These are phyloP conservation scores for Thera britannica DNA, from an alignment of 2,888 invertebrate species.

Conservation along the genomic window DNA sequence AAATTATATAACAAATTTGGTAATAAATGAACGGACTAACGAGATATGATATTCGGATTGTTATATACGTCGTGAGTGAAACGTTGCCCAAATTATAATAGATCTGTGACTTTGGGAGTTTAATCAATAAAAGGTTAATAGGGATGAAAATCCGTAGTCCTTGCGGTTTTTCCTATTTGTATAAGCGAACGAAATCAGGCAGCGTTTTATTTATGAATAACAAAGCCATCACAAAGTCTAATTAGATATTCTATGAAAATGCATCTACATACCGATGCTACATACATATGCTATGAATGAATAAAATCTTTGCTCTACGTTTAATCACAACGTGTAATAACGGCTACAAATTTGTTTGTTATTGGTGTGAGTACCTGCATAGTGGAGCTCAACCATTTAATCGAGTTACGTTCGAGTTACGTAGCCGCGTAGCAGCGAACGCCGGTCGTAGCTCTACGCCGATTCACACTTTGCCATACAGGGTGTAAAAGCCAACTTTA, in stretches of 20 bases:
- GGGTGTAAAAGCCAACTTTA: neutral
- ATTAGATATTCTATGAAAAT: neutral
- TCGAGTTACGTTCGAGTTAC: neutral
- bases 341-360: neutral
- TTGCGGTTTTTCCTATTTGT: neutral
- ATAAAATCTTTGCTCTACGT: neutral
- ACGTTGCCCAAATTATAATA: conserved; percentile 13
- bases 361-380: neutral
- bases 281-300: neutral
- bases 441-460: neutral
- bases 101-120: conserved; percentile 31
- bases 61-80: conserved; percentile 1
- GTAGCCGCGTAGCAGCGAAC: neutral
- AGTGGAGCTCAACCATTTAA: neutral
- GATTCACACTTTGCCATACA: neutral
- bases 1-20: conserved; percentile 34
- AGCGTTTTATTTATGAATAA: conserved; percentile 3
- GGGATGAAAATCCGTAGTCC: conserved; percentile 9
- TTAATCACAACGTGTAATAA: neutral
- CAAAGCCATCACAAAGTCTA: neutral
- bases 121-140: conserved; percentile 41
- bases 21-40: conserved; percentile 18
- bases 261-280: neutral
- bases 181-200: neutral
- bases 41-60: neutral